Conservation (phyloP, 23 tunicate species). For the Trididemnum clinides region DNA sequence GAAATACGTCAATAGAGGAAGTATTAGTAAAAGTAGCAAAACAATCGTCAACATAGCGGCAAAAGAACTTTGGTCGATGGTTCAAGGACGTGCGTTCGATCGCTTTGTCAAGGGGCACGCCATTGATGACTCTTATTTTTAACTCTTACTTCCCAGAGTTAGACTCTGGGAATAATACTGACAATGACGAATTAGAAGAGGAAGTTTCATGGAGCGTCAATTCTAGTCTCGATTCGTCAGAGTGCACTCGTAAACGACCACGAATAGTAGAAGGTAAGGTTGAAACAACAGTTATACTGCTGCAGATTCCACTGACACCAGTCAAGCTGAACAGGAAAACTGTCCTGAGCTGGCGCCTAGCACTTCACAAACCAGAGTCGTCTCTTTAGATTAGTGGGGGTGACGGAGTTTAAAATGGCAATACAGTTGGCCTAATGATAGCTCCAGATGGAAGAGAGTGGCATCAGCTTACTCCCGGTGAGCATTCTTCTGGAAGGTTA, state of each 20-base stretch:
- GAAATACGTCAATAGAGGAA: too few relatives aligned
- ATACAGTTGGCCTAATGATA: background rate
- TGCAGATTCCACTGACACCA: background rate
- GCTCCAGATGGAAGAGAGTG: background rate
- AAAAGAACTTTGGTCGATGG: too few relatives aligned
- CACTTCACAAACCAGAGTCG: background rate
- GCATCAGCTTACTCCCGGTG: background rate
- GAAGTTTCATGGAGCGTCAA: background rate
- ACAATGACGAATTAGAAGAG: slow-evolving; percentile 10
- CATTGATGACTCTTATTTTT: too few relatives aligned
- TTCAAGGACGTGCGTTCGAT: too few relatives aligned
- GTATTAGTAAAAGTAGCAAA: too few relatives aligned
- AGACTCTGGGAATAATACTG: background rate
- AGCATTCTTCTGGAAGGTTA: background rate
- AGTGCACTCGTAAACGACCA: background rate
- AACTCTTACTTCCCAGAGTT: too few relatives aligned
- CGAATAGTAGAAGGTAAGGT: background rate
- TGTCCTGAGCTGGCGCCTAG: background rate
- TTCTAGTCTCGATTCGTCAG: background rate
- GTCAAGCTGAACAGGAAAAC: background rate
- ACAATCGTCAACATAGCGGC: too few relatives aligned
- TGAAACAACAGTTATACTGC: background rate
- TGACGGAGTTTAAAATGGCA: background rate
- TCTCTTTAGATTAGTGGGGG: background rate
- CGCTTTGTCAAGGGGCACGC: too few relatives aligned